Evolutionary conservation across 2,113 vertebrate species (phyloP).

Genomic region (Austrofundulus limnaeus): DNA sequence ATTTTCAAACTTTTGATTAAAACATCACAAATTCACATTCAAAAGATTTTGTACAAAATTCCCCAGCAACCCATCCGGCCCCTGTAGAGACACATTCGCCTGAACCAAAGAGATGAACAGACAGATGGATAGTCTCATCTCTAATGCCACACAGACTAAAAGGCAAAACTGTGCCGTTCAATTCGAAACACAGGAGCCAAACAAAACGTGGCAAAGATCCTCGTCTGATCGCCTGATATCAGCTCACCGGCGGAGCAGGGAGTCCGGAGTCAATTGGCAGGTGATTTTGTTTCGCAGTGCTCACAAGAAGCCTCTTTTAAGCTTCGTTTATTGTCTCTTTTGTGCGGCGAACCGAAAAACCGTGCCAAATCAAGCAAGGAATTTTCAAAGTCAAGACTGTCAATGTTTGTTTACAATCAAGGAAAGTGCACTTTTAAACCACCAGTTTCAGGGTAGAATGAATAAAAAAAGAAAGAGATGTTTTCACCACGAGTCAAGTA

Average conservation of each 20-base stretch:
- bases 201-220: slow-evolving; percentile 36
- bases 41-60: neutral
- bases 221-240: slow-evolving; percentile 39
- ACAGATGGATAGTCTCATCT: neutral
- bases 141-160: fast-evolving
- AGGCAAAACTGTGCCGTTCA: slow-evolving; percentile 5
- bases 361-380: slow-evolving; percentile 48
- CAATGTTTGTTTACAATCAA: slow-evolving; percentile 51
- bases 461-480: slow-evolving; percentile 22
- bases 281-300: slow-evolving; percentile 55
- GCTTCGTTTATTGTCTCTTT: slow-evolving; percentile 37
- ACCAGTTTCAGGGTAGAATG: slow-evolving; percentile 22
- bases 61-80: too few species aligned
- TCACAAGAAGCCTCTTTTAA: slow-evolving; percentile 53
- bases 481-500: slow-evolving; percentile 29
- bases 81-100: neutral
- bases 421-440: slow-evolving; percentile 36
- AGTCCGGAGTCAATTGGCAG: slow-evolving; percentile 57
- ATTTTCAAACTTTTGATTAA: neutral
- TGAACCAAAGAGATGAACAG: slow-evolving; percentile 1
- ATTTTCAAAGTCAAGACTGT: slow-evolving; percentile 53
- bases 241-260: slow-evolving; percentile 26
- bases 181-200: slow-evolving; percentile 31
- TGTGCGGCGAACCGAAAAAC: slow-evolving; percentile 61
- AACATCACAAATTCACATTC: neutral